Evolutionary conservation across 2,113 vertebrate genomes (phyloP).

Genomic region (Condylura cristata): DNA sequence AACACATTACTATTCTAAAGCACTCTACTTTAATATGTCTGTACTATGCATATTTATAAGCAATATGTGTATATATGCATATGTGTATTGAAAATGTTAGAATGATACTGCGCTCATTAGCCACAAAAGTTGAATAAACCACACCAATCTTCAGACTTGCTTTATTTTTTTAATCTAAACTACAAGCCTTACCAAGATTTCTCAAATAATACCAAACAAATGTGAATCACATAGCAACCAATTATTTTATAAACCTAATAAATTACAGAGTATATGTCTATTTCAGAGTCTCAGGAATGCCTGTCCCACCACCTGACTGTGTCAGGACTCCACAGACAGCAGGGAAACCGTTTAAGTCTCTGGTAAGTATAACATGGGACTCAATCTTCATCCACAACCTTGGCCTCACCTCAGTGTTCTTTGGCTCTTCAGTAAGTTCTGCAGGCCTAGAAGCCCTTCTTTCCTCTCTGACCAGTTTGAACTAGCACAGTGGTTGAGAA

Average conservation of each 20-base stretch:
- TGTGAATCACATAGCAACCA: background rate
- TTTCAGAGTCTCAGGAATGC: background rate
- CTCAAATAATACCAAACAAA: conserved; percentile 9
- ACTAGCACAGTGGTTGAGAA: conserved; percentile 98
- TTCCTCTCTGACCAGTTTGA: conserved; percentile 99
- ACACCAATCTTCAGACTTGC: background rate
- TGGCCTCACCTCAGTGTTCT: conserved; percentile 93
- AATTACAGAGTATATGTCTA: background rate
- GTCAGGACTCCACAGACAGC: background rate
- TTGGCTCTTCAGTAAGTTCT: conserved; percentile 98
- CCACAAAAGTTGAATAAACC: background rate
- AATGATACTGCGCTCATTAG: background rate
- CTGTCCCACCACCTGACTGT: background rate
- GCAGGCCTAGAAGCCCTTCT: conserved; percentile 96
- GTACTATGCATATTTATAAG: background rate
- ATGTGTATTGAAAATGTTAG: background rate
- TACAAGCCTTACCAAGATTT: background rate
- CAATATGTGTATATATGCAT: background rate
- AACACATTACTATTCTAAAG: background rate
- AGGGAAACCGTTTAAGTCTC: background rate
- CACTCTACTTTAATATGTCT: background rate
- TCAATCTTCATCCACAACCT: background rate
- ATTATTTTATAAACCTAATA: background rate
- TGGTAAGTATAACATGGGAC: accelerated
- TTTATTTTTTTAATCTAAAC: conserved; percentile 1